A percentile compares a stretch with the other conserved stretches of the same genome.
phyloP scores from a whole-genome alignment of 2,888 invertebrate species.

The Leucophenga montana region DNA sequence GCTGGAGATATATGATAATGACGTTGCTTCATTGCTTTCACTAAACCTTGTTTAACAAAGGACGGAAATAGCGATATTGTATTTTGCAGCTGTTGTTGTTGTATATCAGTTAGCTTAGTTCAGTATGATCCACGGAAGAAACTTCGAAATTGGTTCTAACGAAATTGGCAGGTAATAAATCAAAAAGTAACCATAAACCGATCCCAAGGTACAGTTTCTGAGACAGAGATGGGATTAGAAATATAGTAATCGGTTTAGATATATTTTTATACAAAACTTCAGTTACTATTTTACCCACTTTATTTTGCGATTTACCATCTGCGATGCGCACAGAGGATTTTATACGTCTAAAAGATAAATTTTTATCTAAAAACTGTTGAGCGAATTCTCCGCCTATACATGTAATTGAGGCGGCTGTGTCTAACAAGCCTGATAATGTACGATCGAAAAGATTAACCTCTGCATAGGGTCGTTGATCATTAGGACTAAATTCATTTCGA shows the following conservation, averaged over 20 bases:
- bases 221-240: not conserved
- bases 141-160: not conserved
- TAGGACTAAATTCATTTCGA: too few relatives aligned
- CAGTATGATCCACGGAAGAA: not conserved
- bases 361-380: not conserved
- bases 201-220: not conserved
- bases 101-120: not conserved
- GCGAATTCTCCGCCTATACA: not conserved
- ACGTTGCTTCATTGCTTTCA: not conserved
- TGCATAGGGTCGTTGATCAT: not conserved
- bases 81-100: not conserved
- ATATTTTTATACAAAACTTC: not conserved
- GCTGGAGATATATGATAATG: slow-evolving; percentile 7
- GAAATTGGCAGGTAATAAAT: not conserved
- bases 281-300: not conserved
- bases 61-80: not conserved
- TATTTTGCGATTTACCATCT: not conserved
- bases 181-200: not conserved
- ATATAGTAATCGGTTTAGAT: too few relatives aligned
- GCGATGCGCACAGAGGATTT: not conserved
- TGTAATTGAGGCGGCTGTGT: not conserved
- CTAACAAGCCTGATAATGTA: not conserved
- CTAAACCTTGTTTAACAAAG: not conserved
- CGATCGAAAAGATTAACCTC: not conserved
- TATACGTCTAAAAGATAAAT: not conserved